A percentile compares a stretch with the other conserved stretches of the same genome.
Evolutionary conservation across 35 echinoderm and acorn worm species (phyloP).

Genomic region (Diadema setosum): DNA sequence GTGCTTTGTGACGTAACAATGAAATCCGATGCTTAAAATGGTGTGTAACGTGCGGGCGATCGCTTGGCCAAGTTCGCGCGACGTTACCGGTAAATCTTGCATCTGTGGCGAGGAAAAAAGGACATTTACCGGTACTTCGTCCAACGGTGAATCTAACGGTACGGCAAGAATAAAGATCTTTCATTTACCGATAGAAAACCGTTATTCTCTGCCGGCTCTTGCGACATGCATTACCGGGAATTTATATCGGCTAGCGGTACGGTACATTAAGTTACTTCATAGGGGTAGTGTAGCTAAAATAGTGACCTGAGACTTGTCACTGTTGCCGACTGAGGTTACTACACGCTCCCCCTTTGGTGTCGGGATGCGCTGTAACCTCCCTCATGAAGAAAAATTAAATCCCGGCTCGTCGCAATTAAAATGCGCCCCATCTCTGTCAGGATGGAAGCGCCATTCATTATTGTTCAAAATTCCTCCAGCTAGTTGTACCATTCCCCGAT

Average conservation of each 20-base stretch:
- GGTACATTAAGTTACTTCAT: not conserved
- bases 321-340: no score
- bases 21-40: no score
- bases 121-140: not conserved
- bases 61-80: not conserved
- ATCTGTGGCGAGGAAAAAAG: not conserved
- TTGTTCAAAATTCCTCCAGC: no score
- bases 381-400: no score
- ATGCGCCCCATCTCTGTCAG: no score
- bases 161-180: not conserved
- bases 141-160: not conserved
- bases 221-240: not conserved
- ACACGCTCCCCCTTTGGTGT: no score
- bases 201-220: not conserved
- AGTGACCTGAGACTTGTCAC: no score
- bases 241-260: not conserved
- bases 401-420: no score
- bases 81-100: not conserved
- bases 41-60: not conserved
- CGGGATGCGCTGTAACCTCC: no score
- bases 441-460: no score
- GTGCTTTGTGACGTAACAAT: no score
- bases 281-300: not conserved
- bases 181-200: not conserved
- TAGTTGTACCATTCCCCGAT: no score